Evolutionary conservation across 2,113 vertebrate species (phyloP).

Genomic region (Riparia riparia): DNA sequence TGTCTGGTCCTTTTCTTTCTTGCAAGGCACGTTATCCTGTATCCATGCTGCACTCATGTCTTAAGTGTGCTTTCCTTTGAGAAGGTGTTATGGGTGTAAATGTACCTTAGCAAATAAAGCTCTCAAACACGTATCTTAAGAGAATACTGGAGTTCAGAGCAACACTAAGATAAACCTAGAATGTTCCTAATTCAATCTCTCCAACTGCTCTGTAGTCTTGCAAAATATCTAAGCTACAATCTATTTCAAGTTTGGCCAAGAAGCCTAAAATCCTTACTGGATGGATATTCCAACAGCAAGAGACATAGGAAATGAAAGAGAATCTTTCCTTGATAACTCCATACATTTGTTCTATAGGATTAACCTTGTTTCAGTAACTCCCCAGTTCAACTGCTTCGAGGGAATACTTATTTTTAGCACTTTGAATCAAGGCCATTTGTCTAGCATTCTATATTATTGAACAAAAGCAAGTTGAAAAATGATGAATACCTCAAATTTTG

Average conservation of each 20-base stretch:
- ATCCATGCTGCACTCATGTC: not conserved
- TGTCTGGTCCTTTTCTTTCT: not conserved
- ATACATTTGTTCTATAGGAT: not conserved
- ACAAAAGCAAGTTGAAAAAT: not conserved
- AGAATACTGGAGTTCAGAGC: not conserved
- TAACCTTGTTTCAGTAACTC: not conserved
- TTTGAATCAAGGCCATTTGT: not conserved
- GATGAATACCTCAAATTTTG: not conserved
- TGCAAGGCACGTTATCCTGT: not conserved
- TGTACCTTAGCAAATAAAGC: not conserved
- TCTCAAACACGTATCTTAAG: not conserved
- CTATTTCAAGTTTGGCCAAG: not conserved
- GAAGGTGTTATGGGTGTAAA: not conserved
- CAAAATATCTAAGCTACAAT: not conserved
- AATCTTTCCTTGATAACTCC: not conserved
- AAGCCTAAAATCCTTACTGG: not conserved
- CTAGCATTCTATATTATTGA: not conserved
- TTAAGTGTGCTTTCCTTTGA: not conserved
- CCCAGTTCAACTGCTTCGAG: not conserved
- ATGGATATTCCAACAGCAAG: not conserved
- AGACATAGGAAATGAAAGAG: not conserved
- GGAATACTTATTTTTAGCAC: not conserved
- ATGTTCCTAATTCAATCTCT: not conserved
- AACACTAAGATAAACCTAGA: not conserved
- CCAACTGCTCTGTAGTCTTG: not conserved